phyloP scores from a whole-genome alignment of 2,113 vertebrate genomes.

The Thinocorus orbignyianus region DNA sequence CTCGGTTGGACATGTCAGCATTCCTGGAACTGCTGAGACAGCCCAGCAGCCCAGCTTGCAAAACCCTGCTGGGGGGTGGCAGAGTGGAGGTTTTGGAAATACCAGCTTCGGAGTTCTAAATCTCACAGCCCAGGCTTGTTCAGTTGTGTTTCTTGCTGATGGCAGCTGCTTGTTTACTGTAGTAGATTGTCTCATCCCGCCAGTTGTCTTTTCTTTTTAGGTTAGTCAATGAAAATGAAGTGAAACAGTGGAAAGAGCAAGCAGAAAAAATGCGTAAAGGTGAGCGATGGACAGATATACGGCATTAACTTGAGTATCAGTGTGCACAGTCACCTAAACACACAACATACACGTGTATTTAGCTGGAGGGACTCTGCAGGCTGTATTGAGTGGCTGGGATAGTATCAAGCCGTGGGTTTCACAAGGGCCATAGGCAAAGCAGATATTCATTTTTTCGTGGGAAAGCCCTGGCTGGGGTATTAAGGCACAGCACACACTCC shows the following conservation, averaged over 20 bases:
- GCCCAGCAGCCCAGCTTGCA: neutral
- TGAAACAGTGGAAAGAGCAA: slow-evolving; percentile 99
- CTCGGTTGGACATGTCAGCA: fast-evolving
- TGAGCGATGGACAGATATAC: neutral
- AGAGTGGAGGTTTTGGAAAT: neutral
- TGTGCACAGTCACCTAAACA: fast-evolving
- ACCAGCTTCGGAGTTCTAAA: neutral
- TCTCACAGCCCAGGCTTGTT: neutral
- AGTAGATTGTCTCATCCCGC: neutral
- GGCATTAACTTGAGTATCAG: neutral
- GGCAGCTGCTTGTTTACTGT: neutral
- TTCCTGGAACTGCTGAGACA: neutral
- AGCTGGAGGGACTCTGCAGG: neutral
- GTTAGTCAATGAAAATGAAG: slow-evolving; percentile 99
- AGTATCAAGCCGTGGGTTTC: fast-evolving
- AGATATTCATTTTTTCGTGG: neutral
- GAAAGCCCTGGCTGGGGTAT: neutral
- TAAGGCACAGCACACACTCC: neutral
- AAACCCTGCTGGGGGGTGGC: neutral
- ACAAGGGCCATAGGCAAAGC: neutral
- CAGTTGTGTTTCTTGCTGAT: neutral
- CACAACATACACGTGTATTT: neutral
- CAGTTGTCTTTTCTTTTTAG: slow-evolving; percentile 60
- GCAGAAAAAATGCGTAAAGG: slow-evolving; percentile 99
- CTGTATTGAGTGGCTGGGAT: neutral